These are phyloP conservation scores for Boloria selene DNA, from an alignment of 2,888 invertebrate genomes.

Conservation along the genomic window DNA sequence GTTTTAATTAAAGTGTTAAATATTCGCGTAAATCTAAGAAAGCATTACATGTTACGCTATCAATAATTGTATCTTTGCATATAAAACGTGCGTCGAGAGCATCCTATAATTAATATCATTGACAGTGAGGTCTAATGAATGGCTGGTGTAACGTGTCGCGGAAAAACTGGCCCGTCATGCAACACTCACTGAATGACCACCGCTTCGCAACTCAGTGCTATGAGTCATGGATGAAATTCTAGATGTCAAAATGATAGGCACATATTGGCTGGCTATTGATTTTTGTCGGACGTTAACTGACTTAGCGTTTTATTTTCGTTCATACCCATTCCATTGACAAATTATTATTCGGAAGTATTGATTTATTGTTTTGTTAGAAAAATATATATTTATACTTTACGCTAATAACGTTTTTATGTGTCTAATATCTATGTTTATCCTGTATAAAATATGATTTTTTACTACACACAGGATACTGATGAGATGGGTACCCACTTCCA, in stretches of 20 bases:
- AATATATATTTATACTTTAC: too few relatives aligned
- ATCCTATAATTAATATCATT: constrained; percentile 70
- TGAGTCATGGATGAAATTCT: constrained; percentile 62
- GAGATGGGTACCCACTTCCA: too few relatives aligned
- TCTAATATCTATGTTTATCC: too few relatives aligned
- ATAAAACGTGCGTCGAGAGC: constrained; percentile 1
- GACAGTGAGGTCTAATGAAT: constrained; percentile 72
- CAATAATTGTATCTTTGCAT: neutral
- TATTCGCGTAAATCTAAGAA: too few relatives aligned
- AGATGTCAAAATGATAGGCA: constrained; percentile 76
- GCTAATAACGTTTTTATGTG: too few relatives aligned
- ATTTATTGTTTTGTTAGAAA: constrained; percentile 37
- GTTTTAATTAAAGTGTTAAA: too few relatives aligned
- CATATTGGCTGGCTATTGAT: constrained; percentile 73
- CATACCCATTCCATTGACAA: constrained; percentile 38
- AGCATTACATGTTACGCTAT: too few relatives aligned
- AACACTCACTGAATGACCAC: constrained; percentile 53
- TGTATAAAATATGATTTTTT: too few relatives aligned
- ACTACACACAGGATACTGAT: too few relatives aligned
- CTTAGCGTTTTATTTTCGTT: constrained; percentile 52
- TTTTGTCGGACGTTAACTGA: constrained; percentile 61
- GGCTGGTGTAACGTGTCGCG: constrained; percentile 66
- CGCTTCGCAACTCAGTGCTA: constrained; percentile 42
- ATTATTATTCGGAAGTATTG: constrained; percentile 39
- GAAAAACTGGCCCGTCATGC: constrained; percentile 74